phyloP scores from a whole-genome alignment of 2,888 invertebrate genomes.

The Sphecodes monilicornis region DNA sequence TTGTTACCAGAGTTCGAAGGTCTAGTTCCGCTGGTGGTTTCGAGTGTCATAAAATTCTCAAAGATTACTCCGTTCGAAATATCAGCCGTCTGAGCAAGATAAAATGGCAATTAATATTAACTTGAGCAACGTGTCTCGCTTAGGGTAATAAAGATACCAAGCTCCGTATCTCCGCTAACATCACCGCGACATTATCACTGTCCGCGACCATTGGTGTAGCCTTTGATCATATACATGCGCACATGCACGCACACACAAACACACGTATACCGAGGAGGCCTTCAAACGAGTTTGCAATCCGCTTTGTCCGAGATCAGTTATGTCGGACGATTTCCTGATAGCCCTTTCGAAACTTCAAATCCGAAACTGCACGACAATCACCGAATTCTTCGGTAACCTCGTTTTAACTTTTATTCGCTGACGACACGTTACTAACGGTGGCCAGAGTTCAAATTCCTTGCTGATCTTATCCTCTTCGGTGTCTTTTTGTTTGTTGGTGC shows the following conservation, averaged over 20 bases:
- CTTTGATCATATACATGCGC: slow-evolving; percentile 18
- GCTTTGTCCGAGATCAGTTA: slow-evolving; percentile 65
- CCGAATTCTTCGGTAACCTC: neutral
- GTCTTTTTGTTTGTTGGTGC: neutral
- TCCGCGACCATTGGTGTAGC: slow-evolving; percentile 67
- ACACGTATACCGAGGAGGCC: slow-evolving; percentile 11
- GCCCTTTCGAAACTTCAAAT: neutral
- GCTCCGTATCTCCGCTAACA: slow-evolving; percentile 79
- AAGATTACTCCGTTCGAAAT: slow-evolving; percentile 70
- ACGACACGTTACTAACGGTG: neutral
- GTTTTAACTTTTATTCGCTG: neutral
- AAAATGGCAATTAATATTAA: slow-evolving; percentile 83
- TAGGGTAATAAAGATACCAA: slow-evolving; percentile 83
- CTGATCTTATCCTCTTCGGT: neutral
- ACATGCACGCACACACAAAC: neutral
- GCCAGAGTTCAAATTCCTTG: neutral
- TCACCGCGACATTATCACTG: slow-evolving; percentile 76
- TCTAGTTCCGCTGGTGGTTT: slow-evolving; percentile 50
- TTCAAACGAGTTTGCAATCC: slow-evolving; percentile 38
- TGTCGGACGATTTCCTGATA: slow-evolving; percentile 2
- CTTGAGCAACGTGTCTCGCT: slow-evolving; percentile 72
- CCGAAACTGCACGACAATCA: neutral
- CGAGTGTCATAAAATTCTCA: slow-evolving; percentile 62
- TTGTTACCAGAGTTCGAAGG: slow-evolving; percentile 59
- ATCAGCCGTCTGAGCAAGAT: slow-evolving; percentile 80